Conservation (phyloP, 2,113 vertebrate species). For the Nycticryphes semicollaris region DNA sequence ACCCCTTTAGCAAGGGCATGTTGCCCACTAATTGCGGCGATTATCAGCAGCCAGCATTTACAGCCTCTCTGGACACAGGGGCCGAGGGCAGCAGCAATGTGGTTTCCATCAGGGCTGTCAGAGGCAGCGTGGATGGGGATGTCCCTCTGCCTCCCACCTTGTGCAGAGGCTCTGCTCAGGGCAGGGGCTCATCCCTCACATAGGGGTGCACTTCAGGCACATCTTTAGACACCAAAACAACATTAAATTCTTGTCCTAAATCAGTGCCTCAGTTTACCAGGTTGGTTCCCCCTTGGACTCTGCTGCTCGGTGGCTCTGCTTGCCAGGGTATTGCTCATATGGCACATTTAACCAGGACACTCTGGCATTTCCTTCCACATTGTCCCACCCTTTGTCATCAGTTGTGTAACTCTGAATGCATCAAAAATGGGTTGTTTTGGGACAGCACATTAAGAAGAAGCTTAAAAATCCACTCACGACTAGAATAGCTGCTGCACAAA, state of each 20-base stretch:
- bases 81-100: not conserved
- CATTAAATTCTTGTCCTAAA: not conserved
- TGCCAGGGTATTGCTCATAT: accelerated
- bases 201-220: not conserved
- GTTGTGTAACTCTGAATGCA: too few species aligned
- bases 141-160: not conserved
- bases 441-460: not conserved
- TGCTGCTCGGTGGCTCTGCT: not conserved
- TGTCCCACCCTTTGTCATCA: not conserved
- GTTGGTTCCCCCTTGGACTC: not conserved
- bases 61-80: constrained; percentile 38
- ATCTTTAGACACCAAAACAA: not conserved
- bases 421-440: not conserved
- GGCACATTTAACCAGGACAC: too few species aligned
- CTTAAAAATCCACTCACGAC: not conserved
- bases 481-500: not conserved
- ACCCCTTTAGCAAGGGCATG: constrained; percentile 8
- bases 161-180: not conserved
- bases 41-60: constrained; percentile 49
- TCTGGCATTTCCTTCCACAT: not conserved
- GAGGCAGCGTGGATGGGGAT: not conserved
- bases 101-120: constrained; percentile 59
- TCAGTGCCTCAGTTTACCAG: not conserved
- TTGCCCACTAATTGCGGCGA: constrained; percentile 38
- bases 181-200: not conserved